Evolutionary conservation across 2,888 invertebrate genomes (phyloP), one percentile per base, ranked within the genome.

Genomic region (Diogma glabrata): DNA sequence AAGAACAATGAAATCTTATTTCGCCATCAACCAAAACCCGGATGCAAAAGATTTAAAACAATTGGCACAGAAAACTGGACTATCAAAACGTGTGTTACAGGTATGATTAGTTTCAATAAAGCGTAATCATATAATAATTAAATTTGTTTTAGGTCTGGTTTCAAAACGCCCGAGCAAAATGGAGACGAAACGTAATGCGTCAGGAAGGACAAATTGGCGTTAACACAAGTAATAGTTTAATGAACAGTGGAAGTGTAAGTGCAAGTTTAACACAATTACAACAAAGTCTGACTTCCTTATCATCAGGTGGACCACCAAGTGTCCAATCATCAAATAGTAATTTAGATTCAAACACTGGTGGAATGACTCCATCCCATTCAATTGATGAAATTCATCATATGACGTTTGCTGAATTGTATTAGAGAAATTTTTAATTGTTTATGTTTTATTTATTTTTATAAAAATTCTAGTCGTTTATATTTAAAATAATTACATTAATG

Each of bases 31-130:
- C 72, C 95, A 96, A 72, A 96, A 96, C 69, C 96, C 96, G 1
- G 96, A 96, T 63, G 93, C 95, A 47, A 96, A 96, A 67, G 95
- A 96, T 66, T 75, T 96, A 55, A 95, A 95, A 67, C 91, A 94
- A 64, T 72, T 96, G 54, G 91, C 95, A 0, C 91, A 93, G 70
- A 95, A 95, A 72, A 96, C 95, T 4, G 93, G 93, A 6, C 75
- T 96, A 1, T 90, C 92, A 5, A 96, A 96, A 71, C 76, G 95
- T 60, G 95, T 96, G 4, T 71, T 96, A 46, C 95, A 95, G 84
- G 94, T 94, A 69, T 64, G 59, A 52, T 36, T 40, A 43, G 14
- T n/a, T n/a, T 26, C n/a, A 16, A 7, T 47, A 4, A 33, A 33
- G 6, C 33, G 36, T 36, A 36, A 36, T 36, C 12, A 14, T 17